Evolutionary conservation across 30 jellyfish, hydroid and myxozoan genomes (phyloP).

Genomic region (Aurelia sp.): DNA sequence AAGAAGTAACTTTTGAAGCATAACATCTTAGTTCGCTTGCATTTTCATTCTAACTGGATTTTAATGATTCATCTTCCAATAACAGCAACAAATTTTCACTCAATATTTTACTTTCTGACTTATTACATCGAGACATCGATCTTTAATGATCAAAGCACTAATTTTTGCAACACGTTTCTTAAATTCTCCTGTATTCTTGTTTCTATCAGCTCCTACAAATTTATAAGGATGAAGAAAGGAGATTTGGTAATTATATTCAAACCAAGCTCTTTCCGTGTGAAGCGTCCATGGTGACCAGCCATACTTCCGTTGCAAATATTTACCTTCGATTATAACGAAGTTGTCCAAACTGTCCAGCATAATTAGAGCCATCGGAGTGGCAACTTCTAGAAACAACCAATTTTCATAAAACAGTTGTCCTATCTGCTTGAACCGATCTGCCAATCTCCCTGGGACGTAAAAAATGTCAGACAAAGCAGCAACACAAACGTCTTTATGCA

Average conservation of each 20-base stretch:
- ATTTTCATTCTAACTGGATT: too few relatives aligned
- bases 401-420: slow-evolving; percentile 42
- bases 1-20: too few relatives aligned
- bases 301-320: slow-evolving; percentile 31
- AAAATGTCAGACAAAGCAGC: slow-evolving; percentile 63
- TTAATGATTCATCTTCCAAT: too few relatives aligned
- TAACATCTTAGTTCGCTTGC: too few relatives aligned
- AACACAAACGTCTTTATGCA: slow-evolving; percentile 29
- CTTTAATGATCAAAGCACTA: too few relatives aligned
- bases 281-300: slow-evolving; percentile 49
- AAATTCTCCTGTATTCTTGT: too few relatives aligned
- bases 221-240: slow-evolving; percentile 65
- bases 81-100: too few relatives aligned
- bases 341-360: slow-evolving; percentile 36
- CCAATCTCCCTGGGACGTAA: slow-evolving; percentile 57
- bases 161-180: too few relatives aligned
- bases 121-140: too few relatives aligned
- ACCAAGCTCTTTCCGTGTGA: slow-evolving; percentile 18
- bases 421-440: slow-evolving; percentile 21
- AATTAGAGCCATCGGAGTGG: slow-evolving; percentile 56
- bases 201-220: not conserved
- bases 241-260: slow-evolving; percentile 1
- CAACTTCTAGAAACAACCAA: slow-evolving; percentile 64
- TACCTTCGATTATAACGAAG: slow-evolving; percentile 31
- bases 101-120: too few relatives aligned